Base-by-base conservation (phyloP, 2,113 vertebrate genomes). In the Epinephelus cyanopodus region DNA sequence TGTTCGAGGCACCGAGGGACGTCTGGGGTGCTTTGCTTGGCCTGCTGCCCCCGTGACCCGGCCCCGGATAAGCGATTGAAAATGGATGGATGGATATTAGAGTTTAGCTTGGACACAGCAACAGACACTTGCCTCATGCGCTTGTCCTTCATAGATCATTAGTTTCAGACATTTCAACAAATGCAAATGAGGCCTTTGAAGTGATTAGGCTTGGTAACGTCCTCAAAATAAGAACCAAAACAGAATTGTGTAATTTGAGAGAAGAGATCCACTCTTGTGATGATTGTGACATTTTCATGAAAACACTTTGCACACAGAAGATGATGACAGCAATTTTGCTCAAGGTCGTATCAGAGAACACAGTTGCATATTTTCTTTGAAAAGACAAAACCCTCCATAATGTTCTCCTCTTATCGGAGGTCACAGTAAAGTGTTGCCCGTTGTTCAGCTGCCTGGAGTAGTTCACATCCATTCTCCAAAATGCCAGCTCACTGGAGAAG, bases 101-200 rank as follows among this genome's bases (percentile, higher is more conserved):
- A 6, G 33, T 37, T 11, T 15, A 29, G 12, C 5, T 69, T 3
- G 25, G 19, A 52, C 12, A 18, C 29, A 6, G 4, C 47, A 37
- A 6, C 17, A 19, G 37, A 45, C 13, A 27, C 37, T 3, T 37
- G 17, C 17, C 10, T 58, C 10, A 19, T 37, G 11, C 10, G 4
- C 60, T 13, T 61, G 65, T 53, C 56, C 29, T 58, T 66, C 21
- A 5, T 5, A 39, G 15, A 52, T 60, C 27, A 14, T 61, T 68
- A 61, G 71, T 67, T 62, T 70, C 23, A 52, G 17, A 42, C 23
- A 21, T 2, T 61, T 74, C 17, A 81, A 33, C 67, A 64, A 62
- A 75, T 81, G 63, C 64, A 75, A 75, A 68, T 54, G 1, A 45
- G 25, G 25, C 21, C 15, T 61, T 61, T 63, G 13, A 47, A 81